phyloP scores from a whole-genome alignment of 2,113 vertebrate species.

The Heterocephalus glaber region DNA sequence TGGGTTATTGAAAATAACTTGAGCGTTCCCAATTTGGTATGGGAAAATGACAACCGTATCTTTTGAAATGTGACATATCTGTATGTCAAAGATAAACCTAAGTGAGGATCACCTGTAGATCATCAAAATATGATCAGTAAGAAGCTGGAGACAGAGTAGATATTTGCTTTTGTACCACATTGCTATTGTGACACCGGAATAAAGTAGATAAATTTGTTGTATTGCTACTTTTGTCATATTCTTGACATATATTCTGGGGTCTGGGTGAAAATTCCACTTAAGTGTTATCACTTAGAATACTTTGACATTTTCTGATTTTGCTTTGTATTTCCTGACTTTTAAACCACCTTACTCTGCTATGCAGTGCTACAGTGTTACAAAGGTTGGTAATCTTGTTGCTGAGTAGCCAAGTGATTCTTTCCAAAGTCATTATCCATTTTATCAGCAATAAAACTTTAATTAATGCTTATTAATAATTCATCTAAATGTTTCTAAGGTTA shows the following conservation, averaged over 20 bases:
- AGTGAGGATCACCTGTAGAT: not conserved
- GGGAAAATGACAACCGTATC: not conserved
- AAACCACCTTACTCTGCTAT: conserved; percentile 31
- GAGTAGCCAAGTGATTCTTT: conserved; percentile 59
- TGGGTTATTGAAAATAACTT: not conserved
- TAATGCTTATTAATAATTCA: conserved; percentile 74
- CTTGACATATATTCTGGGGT: not conserved
- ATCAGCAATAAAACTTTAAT: conserved; percentile 76
- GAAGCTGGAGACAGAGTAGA: not conserved
- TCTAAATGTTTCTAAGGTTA: conserved; percentile 46
- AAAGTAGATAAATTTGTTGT: not conserved
- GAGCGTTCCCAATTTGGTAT: not conserved
- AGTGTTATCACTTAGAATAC: not conserved
- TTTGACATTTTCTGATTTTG: conserved; percentile 45
- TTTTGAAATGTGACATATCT: conserved; percentile 3
- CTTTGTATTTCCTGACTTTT: not conserved
- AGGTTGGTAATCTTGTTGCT: conserved; percentile 76
- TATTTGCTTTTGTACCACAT: not conserved
- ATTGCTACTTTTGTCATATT: not conserved
- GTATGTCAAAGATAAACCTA: not conserved
- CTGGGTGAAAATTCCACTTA: not conserved
- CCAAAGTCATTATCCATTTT: conserved; percentile 66
- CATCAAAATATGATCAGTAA: not conserved
- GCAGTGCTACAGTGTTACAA: conserved; percentile 73
- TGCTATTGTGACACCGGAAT: not conserved